Conservation (phyloP, 2,113 vertebrate genomes). For the Burhinus bistriatus region DNA sequence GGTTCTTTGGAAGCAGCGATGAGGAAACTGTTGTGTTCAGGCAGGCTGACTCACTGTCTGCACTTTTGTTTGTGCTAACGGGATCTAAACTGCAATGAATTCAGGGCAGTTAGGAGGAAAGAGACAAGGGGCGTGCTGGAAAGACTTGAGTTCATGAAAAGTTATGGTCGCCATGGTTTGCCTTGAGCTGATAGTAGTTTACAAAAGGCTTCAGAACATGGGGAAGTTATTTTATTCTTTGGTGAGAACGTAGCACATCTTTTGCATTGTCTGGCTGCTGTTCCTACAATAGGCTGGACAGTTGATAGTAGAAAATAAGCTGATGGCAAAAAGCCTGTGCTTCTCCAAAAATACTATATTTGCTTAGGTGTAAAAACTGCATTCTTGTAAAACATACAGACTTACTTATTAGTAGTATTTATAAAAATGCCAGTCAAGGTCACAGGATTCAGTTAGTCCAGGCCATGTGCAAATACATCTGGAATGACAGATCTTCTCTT, state of each 20-base stretch:
- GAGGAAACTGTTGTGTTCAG: not conserved
- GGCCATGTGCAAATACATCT: not conserved
- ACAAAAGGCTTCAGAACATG: not conserved
- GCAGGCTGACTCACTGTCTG: not conserved
- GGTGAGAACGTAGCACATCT: not conserved
- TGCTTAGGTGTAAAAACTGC: not conserved
- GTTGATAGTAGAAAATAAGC: not conserved
- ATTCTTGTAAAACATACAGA: not conserved
- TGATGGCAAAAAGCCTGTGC: not conserved
- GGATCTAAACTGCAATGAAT: not conserved
- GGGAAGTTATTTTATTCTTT: not conserved
- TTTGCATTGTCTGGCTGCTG: not conserved
- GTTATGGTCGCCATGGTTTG: not conserved
- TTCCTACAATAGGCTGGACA: not conserved
- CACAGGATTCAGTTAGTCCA: not conserved
- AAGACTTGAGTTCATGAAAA: not conserved
- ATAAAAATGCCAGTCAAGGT: not conserved
- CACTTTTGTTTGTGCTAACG: not conserved
- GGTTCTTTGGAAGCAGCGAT: not conserved
- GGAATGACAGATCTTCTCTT: not conserved
- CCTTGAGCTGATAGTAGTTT: not conserved
- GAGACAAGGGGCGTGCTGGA: not conserved
- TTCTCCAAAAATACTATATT: not conserved
- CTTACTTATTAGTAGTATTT: not conserved
- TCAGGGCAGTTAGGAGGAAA: not conserved